Percentiles rank a stretch among this genome's conserved stretches.
Evolutionary conservation across 2,888 invertebrate genomes (phyloP).

Genomic region (Zele albiditarsus): DNA sequence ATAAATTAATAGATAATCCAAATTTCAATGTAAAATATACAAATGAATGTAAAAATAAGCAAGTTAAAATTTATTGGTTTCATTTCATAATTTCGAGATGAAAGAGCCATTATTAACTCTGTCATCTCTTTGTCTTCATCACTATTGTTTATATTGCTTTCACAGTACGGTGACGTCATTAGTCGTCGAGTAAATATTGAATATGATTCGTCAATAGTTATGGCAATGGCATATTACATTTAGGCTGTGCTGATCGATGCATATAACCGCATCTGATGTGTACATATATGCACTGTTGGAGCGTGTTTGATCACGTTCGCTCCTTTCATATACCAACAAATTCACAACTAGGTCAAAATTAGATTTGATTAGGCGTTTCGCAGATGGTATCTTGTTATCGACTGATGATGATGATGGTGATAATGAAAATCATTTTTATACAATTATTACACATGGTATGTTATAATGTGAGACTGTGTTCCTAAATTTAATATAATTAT

Average conservation of each 20-base stretch:
- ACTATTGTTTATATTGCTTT: neutral
- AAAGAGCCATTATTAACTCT: too few species aligned
- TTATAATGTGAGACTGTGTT: too few species aligned
- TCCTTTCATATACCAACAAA: neutral
- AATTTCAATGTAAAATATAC: too few species aligned
- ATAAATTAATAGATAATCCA: too few species aligned
- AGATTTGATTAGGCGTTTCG: slow-evolving; percentile 19
- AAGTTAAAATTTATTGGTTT: too few species aligned
- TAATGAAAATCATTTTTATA: neutral
- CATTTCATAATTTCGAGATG: too few species aligned
- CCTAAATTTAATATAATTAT: too few species aligned
- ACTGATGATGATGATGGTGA: neutral
- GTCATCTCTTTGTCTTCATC: neutral
- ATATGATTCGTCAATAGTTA: slow-evolving; percentile 7
- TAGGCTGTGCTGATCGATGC: neutral
- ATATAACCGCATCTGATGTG: neutral
- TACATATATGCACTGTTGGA: neutral
- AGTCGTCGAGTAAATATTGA: slow-evolving; percentile 15
- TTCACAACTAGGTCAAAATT: slow-evolving; percentile 26
- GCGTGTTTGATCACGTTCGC: neutral
- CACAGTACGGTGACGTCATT: neutral
- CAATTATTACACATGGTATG: neutral
- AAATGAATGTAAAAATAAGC: too few species aligned
- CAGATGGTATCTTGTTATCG: slow-evolving; percentile 11
- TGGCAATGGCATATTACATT: neutral